phyloP scores from a whole-genome alignment of 2,888 invertebrate species.

The Amorpha juglandis region DNA sequence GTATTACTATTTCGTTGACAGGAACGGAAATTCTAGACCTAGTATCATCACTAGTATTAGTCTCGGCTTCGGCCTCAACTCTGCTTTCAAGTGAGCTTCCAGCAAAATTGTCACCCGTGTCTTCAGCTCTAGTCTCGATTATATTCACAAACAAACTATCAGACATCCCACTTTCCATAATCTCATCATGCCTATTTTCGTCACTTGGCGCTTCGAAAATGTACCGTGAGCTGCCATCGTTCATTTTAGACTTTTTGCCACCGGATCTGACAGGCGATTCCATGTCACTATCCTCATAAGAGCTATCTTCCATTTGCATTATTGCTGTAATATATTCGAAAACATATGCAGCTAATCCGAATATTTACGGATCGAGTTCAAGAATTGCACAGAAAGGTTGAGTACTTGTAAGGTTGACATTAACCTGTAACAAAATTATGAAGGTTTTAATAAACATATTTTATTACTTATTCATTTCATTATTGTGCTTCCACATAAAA shows the following conservation, averaged over 20 bases:
- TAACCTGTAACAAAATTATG: background rate
- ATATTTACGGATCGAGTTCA: too few species aligned
- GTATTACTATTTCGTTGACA: constrained; percentile 66
- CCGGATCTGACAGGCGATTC: constrained; percentile 61
- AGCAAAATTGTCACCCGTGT: too few species aligned
- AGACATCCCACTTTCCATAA: background rate
- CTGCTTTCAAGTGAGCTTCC: too few species aligned
- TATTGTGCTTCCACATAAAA: too few species aligned
- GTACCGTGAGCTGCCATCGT: constrained; percentile 77
- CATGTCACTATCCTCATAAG: constrained; percentile 34
- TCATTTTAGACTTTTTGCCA: constrained; percentile 75
- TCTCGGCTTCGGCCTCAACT: too few species aligned
- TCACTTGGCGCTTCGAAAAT: constrained; percentile 38
- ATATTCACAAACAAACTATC: too few species aligned
- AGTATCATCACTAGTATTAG: constrained; percentile 62
- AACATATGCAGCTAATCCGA: too few species aligned
- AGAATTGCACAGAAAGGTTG: too few species aligned
- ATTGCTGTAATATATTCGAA: background rate
- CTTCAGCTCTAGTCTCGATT: too few species aligned
- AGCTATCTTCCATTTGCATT: background rate
- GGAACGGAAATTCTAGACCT: constrained; percentile 30
- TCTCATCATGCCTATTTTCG: background rate
- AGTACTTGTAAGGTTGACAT: background rate
- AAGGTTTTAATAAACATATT: background rate
- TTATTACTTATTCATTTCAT: too few species aligned